A percentile compares a stretch with the other conserved stretches of the same genome.
Evolutionary conservation across 2,113 vertebrate species (phyloP).

Genomic region (Corydoras sp.): DNA sequence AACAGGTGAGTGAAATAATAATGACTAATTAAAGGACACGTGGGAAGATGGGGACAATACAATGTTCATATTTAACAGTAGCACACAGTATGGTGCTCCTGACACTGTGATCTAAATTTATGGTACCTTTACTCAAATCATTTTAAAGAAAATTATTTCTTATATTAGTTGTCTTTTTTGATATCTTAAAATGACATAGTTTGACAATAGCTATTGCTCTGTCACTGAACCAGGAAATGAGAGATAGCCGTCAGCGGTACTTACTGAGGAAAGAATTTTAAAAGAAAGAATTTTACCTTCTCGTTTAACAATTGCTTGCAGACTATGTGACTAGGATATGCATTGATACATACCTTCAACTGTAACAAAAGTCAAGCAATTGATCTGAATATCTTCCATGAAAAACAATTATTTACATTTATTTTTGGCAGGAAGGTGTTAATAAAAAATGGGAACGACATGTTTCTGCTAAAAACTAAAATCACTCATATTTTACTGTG

Average conservation of each 20-base stretch:
- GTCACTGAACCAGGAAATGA: constrained; percentile 19
- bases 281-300: constrained; percentile 36
- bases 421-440: constrained; percentile 28
- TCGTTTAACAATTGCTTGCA: constrained; percentile 22
- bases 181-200: too few relatives aligned
- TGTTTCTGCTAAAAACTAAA: constrained; percentile 2
- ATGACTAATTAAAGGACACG: too few relatives aligned
- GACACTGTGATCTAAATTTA: too few relatives aligned
- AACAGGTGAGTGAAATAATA: too few relatives aligned
- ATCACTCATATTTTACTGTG: not conserved
- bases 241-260: constrained; percentile 7
- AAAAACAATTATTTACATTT: constrained; percentile 41
- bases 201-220: not conserved
- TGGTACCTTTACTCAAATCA: too few relatives aligned
- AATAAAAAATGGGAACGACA: constrained; percentile 8
- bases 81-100: too few relatives aligned
- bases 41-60: too few relatives aligned
- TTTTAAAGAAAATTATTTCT: too few relatives aligned
- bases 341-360: constrained; percentile 22
- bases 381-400: constrained; percentile 32
- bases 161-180: too few relatives aligned
- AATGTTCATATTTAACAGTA: too few relatives aligned
- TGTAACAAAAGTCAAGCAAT: constrained; percentile 34
- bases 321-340: constrained; percentile 32
- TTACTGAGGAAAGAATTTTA: constrained; percentile 5